A percentile compares a stretch with the other conserved stretches of the same genome.
Evolutionary conservation across 2,888 invertebrate genomes (phyloP).

Genomic region (Gastrophysa polygoni): DNA sequence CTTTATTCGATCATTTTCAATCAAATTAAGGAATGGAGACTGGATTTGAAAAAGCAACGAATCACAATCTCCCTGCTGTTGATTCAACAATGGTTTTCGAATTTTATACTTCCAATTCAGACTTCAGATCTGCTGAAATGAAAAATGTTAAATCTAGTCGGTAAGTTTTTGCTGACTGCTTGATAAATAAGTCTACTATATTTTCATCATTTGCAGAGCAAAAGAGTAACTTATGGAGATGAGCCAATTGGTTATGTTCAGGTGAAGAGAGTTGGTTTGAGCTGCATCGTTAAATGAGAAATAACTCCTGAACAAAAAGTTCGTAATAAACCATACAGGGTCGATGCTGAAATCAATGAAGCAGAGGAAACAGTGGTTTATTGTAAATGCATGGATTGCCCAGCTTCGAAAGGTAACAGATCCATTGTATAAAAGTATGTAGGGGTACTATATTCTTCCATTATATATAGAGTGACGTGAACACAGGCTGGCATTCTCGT

Average conservation of each 20-base stretch:
- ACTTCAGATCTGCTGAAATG: background rate
- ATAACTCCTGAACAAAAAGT: background rate
- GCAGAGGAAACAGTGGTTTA: background rate
- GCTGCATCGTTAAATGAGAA: background rate
- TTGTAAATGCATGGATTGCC: background rate
- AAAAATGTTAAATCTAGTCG: background rate
- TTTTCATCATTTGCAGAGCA: too few species aligned
- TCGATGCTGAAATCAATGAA: background rate
- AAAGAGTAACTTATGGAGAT: background rate
- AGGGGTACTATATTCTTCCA: background rate
- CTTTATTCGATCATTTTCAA: too few species aligned
- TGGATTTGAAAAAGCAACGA: background rate
- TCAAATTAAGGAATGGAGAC: background rate
- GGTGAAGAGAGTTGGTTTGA: background rate
- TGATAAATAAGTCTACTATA: background rate
- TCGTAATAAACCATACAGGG: background rate
- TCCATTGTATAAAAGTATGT: background rate
- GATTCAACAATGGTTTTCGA: background rate
- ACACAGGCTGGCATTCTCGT: conserved; percentile 1
- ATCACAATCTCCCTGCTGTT: background rate
- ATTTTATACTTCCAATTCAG: background rate
- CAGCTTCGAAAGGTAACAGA: background rate
- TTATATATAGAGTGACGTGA: conserved; percentile 5
- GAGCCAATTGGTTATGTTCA: background rate
- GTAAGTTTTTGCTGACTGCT: too few species aligned